These are phyloP conservation scores for Emmelina monodactyla DNA, from an alignment of 2,888 invertebrate genomes.

Conservation along the genomic window DNA sequence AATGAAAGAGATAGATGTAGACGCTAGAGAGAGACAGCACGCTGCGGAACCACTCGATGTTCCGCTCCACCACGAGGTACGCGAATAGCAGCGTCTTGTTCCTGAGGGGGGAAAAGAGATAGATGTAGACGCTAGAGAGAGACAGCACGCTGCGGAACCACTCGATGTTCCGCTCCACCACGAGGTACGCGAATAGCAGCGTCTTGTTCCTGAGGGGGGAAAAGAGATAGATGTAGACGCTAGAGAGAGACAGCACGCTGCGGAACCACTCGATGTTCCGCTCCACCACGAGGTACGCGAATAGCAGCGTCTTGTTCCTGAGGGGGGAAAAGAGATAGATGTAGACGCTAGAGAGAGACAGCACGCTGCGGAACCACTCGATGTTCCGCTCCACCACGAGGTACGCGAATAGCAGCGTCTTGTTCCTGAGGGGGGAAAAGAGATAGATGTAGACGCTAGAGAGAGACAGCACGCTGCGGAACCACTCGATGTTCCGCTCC, in stretches of 20 bases:
- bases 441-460: too few species aligned
- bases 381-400: constrained; percentile 92
- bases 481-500: constrained; percentile 94
- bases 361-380: constrained; percentile 90
- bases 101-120: too few species aligned
- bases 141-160: constrained; percentile 95
- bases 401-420: constrained; percentile 94
- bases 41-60: constrained; percentile 92
- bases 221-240: too few species aligned
- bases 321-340: too few species aligned
- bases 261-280: constrained; percentile 94
- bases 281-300: constrained; percentile 92
- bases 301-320: constrained; percentile 95
- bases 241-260: constrained; percentile 84
- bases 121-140: too few species aligned
- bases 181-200: constrained; percentile 91
- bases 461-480: constrained; percentile 85
- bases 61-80: constrained; percentile 90
- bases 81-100: constrained; percentile 97
- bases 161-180: constrained; percentile 88
- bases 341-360: constrained; percentile 88
- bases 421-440: too few species aligned
- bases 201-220: constrained; percentile 96
- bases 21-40: constrained; percentile 86
- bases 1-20: too few species aligned